These are phyloP conservation scores for Parauchenoglanis punctatus DNA, from an alignment of 2,797 vertebrate genomes.

Conservation along the genomic window DNA sequence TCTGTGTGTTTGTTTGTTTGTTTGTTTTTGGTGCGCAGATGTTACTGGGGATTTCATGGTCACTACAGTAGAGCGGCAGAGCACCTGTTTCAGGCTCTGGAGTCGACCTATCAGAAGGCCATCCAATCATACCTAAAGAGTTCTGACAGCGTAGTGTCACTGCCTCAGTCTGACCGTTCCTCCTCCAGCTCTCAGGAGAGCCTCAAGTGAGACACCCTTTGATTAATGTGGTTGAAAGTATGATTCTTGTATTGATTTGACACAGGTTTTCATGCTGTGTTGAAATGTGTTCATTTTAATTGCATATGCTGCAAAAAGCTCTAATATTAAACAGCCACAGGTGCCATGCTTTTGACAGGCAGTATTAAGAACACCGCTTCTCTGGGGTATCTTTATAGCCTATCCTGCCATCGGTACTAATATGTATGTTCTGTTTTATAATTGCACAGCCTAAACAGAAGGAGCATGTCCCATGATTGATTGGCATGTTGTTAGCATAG, in stretches of 20 bases:
- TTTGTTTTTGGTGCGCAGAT: slow-evolving; percentile 69
- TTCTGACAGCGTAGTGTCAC: slow-evolving; percentile 92
- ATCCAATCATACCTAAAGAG: slow-evolving; percentile 94
- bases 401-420: not conserved
- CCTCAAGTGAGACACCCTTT: slow-evolving; percentile 83
- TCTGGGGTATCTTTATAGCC: not conserved
- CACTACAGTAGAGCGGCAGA: slow-evolving; percentile 95
- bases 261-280: not conserved
- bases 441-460: not conserved
- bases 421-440: not conserved
- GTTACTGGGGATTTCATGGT: slow-evolving; percentile 96
- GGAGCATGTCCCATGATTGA: slow-evolving; percentile 8
- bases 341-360: not conserved
- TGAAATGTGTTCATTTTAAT: not conserved
- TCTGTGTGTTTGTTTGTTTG: not conserved
- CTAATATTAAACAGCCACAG: not conserved
- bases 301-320: not conserved
- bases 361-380: not conserved
- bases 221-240: not conserved
- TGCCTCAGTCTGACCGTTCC: slow-evolving; percentile 95
- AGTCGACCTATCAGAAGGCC: slow-evolving; percentile 97
- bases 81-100: slow-evolving; percentile 89
- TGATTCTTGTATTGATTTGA: not conserved
- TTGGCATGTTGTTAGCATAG: slow-evolving; percentile 35
- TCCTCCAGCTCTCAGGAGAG: slow-evolving; percentile 98